Base-by-base conservation (phyloP, 1,140 invertebrate species). In the Neuroterus valhalla region DNA sequence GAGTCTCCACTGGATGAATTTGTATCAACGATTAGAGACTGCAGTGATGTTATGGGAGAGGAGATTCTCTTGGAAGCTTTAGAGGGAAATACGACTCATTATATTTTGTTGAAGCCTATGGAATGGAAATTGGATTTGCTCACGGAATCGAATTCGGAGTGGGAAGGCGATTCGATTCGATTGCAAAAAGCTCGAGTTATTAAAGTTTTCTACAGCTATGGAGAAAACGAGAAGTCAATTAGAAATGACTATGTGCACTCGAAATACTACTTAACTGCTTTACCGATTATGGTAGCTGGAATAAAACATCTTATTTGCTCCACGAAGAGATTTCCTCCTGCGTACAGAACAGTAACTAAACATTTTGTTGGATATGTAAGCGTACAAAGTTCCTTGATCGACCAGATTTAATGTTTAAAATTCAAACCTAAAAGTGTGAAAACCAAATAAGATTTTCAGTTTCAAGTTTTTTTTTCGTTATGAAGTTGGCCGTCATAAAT, bases 201-300 rank as follows among this genome's bases (percentile, higher is more conserved):
- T 26, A 89, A 89, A 81, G 82, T 89, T 31, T 80, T 89, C 66
- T 90, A 89, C 38, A 87, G 83, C 52, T 89, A 87, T 74, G 85
- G 83, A 17, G 85, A 85, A 44, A 81, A 19, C 15, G 66, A 83
- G 68, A 73, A 75, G 66, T 76, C 78, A 8, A 38, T 72, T 14
- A 70, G 45, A 50, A 55, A 77, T 23, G 71, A 82, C 70, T 81
- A 80, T 72, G 31, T 75, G 11, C 81, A 89, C 69, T 72, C 72
- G 12, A 85, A 82, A 70, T 84, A 85, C 50, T 84, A 82, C 72
- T 77, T 84, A 77, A 81, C 89, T 26, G 74, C 78, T 76, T 74
- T 86, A 5, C 71, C 73, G 19, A 78, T 87, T 70, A 83, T 90
- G 66, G 71, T 83, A 31, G 84, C 86, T 52, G 89, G 85, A 42